Evolutionary conservation across 2,797 vertebrate species (phyloP).

Genomic region (Buceros bicornis): DNA sequence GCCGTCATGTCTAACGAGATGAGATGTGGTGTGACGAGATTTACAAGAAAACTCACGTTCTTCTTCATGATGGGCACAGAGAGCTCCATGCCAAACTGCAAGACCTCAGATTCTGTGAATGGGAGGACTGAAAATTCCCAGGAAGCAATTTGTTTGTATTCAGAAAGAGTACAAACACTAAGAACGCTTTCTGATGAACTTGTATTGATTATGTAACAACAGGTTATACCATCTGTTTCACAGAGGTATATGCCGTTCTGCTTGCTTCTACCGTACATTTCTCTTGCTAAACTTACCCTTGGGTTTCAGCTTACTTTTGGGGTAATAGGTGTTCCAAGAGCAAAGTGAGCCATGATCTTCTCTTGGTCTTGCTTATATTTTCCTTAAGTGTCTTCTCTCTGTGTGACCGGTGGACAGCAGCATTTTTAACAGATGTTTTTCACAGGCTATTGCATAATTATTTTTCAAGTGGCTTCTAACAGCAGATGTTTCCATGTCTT

Average conservation of each 20-base stretch:
- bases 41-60: background rate
- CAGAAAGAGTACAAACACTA: background rate
- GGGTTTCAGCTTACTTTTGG: background rate
- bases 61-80: background rate
- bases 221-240: slow-evolving; percentile 43
- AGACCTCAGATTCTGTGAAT: slow-evolving; percentile 26
- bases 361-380: slow-evolving; percentile 17
- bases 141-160: slow-evolving; percentile 49
- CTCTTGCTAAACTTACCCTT: background rate
- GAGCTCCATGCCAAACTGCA: background rate
- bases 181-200: background rate
- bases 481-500: slow-evolving; percentile 68
- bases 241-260: background rate
- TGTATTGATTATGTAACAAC: slow-evolving; percentile 56
- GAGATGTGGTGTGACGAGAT: background rate
- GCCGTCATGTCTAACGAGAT: background rate
- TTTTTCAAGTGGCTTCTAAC: slow-evolving; percentile 65
- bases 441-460: slow-evolving; percentile 68
- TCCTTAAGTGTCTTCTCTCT: slow-evolving; percentile 31
- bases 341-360: background rate
- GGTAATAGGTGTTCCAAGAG: background rate
- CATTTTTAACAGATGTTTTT: slow-evolving; percentile 62
- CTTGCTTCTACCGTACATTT: background rate
- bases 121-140: background rate
- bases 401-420: slow-evolving; percentile 49